Evolutionary conservation across 2,797 vertebrate genomes (phyloP), one percentile per base, ranked within the genome.

Genomic region (Phyllotis vaccarum): DNA sequence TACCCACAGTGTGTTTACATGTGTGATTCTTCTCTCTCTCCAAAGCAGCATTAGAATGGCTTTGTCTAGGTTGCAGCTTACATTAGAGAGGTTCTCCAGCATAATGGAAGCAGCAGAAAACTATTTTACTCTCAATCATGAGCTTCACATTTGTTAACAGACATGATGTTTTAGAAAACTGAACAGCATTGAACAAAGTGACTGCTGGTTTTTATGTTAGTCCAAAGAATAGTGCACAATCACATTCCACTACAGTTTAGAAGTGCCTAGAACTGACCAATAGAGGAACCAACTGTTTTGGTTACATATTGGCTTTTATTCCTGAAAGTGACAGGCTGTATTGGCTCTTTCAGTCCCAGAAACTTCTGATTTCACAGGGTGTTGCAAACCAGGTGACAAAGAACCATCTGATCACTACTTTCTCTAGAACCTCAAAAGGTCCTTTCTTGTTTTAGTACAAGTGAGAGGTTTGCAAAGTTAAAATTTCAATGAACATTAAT

Each of bases 401-500:
- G 7, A 80, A 54, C 34, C 10, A 40, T 0, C 12, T 49, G 12
- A 46, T 16, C 17, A 81, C 3, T 34, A 11, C 10, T 74, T 40
- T 74, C 66, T n/a, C 11, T 31, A 16, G 27, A 37, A 87, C 31
- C 74, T 49, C 54, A 1, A 34, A 37, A 70, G 82, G 56, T 13
- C 22, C 43, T 4, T 49, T 34, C 34, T 94, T 40, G 91, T 17
- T 76, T 72, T 85, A 49, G 34, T 86, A 24, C 86, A 78, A 87
- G 19, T 75, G 31, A 94, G 24, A 86, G 37, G 43, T 43, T 43
- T n/a, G 31, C 49, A 24, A 74, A 79, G 22, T 85, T 80, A 79
- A 13, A 74, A 93, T 89, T 82, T 70, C 43, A 88, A 22, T 86
- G n/a, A 90, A 93, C 96, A 78, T 3, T 56, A 58, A n/a, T 64